Percentiles rank a stretch among this genome's conserved stretches.
These are phyloP conservation scores for Lepidurus couesii DNA, from an alignment of 1,140 invertebrate species.

Conservation along the genomic window DNA sequence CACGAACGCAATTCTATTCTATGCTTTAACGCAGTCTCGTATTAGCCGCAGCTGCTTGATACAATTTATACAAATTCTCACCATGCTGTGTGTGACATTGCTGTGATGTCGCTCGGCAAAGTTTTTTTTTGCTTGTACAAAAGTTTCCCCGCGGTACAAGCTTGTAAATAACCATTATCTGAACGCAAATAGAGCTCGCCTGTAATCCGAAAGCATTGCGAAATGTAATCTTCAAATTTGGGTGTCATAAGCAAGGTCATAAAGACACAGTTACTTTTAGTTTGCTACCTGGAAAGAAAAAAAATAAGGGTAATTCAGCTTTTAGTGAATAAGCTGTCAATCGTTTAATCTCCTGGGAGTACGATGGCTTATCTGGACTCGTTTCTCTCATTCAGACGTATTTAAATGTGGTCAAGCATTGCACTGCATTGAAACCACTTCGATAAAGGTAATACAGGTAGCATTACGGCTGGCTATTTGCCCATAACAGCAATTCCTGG, in stretches of 20 bases:
- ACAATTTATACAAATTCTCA: background rate
- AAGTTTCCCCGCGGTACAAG: background rate
- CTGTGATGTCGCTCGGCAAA: background rate
- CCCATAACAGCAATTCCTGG: slow-evolving; percentile 55
- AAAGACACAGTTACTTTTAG: too few relatives aligned
- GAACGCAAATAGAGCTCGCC: too few relatives aligned
- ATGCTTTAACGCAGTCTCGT: background rate
- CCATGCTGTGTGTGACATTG: background rate
- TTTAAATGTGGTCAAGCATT: too few relatives aligned
- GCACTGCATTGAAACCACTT: background rate
- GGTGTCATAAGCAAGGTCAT: too few relatives aligned
- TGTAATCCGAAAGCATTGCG: too few relatives aligned
- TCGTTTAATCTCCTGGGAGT: too few relatives aligned
- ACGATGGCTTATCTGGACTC: too few relatives aligned
- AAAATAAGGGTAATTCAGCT: too few relatives aligned
- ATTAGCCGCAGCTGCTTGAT: background rate
- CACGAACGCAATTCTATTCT: background rate
- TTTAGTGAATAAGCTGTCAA: too few relatives aligned
- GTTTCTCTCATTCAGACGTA: too few relatives aligned
- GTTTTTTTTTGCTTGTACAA: background rate
- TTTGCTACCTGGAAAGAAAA: too few relatives aligned
- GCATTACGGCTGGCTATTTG: background rate
- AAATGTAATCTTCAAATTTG: too few relatives aligned
- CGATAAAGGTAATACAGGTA: background rate
- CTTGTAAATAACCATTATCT: background rate